Evolutionary conservation across 2,113 vertebrate genomes (phyloP).

Genomic region (Blennius ocellaris): DNA sequence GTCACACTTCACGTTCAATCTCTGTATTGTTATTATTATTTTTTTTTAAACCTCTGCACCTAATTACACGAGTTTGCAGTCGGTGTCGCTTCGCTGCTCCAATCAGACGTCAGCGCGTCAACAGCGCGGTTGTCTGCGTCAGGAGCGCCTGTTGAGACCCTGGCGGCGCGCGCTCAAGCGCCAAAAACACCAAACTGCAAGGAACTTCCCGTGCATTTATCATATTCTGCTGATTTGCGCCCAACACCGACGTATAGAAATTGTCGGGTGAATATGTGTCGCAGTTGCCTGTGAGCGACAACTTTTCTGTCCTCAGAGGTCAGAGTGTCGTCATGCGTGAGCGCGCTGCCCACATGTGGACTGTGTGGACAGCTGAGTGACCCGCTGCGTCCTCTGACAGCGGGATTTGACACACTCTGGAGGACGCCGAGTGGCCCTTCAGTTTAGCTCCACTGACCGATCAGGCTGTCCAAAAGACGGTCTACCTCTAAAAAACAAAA

Average conservation of each 20-base stretch:
- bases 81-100: slow-evolving; percentile 29
- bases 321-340: slow-evolving; percentile 53
- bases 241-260: neutral
- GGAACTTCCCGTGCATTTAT: slow-evolving; percentile 5
- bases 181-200: neutral
- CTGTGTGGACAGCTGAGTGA: slow-evolving; percentile 50
- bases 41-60: neutral
- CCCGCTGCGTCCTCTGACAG: slow-evolving; percentile 50
- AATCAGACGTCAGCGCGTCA: slow-evolving; percentile 70
- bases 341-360: slow-evolving; percentile 54
- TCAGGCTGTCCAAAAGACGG: too few species aligned
- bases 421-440: neutral
- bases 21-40: neutral
- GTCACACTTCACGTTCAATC: neutral
- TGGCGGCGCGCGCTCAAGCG: neutral
- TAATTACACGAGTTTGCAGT: slow-evolving; percentile 19
- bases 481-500: too few species aligned
- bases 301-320: slow-evolving; percentile 48
- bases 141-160: slow-evolving; percentile 51
- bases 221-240: neutral
- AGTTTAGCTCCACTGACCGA: neutral
- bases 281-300: slow-evolving; percentile 11
- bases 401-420: slow-evolving; percentile 12
- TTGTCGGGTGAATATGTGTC: neutral
- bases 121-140: slow-evolving; percentile 59